Percentiles rank a stretch among this genome's conserved stretches.
Evolutionary conservation across 2,797 vertebrate species (phyloP).

Genomic region (Chiroxiphia lanceolata): DNA sequence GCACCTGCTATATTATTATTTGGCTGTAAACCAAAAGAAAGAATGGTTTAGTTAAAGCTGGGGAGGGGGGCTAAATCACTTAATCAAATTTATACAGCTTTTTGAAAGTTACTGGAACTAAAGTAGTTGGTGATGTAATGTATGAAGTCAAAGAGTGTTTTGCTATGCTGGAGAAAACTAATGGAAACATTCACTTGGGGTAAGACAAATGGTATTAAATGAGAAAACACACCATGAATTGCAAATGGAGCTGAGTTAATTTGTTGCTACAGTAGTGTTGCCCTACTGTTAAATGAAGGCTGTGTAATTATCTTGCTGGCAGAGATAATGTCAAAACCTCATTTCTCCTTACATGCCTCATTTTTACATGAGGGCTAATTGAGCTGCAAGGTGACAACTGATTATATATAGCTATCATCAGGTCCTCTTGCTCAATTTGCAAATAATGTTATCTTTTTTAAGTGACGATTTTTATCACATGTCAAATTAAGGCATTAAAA

Average conservation of each 20-base stretch:
- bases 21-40: conserved; percentile 53
- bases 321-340: conserved; percentile 87
- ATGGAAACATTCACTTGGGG: conserved; percentile 83
- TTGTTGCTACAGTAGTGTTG: conserved; percentile 87
- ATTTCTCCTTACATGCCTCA: conserved; percentile 85
- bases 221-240: conserved; percentile 87
- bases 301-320: conserved; percentile 88
- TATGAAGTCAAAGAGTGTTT: conserved; percentile 75
- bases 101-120: conserved; percentile 65
- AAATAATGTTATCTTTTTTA: conserved; percentile 76
- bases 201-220: conserved; percentile 87
- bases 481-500: conserved; percentile 70
- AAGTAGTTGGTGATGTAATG: conserved; percentile 66
- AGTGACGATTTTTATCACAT: conserved; percentile 74
- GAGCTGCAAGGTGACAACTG: conserved; percentile 86
- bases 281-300: conserved; percentile 87
- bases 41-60: conserved; percentile 32
- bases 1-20: conserved; percentile 39
- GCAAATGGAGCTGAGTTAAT: conserved; percentile 86
- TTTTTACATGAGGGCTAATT: conserved; percentile 87
- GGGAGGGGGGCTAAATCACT: background rate
- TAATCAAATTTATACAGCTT: conserved; percentile 47
- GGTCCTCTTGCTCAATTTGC: conserved; percentile 77
- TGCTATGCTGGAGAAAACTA: conserved; percentile 76
- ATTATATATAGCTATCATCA: conserved; percentile 81